These are phyloP conservation scores for Emys orbicularis DNA, from an alignment of 2,797 vertebrate genomes.

Conservation along the genomic window DNA sequence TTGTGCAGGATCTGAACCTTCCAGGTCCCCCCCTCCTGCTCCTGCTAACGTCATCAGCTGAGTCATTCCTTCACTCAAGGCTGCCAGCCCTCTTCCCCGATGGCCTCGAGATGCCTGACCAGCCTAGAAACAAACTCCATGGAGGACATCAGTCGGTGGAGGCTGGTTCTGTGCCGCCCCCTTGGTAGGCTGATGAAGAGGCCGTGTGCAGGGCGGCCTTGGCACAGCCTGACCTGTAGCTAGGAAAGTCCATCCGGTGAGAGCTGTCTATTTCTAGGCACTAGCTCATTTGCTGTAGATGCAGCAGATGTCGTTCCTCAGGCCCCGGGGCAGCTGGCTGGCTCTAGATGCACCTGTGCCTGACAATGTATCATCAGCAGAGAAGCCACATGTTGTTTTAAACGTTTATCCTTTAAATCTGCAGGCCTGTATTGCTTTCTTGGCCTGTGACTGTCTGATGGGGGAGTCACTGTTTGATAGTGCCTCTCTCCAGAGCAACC, in stretches of 20 bases:
- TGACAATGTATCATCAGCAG: too few relatives aligned
- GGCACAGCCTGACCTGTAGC: too few relatives aligned
- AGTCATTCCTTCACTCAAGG: neutral
- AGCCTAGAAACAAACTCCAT: accelerated
- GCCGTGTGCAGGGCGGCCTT: accelerated
- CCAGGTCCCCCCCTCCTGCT: neutral
- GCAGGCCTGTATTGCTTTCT: too few relatives aligned
- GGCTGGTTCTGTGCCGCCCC: accelerated
- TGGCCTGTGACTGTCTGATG: too few relatives aligned
- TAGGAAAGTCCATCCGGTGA: too few relatives aligned
- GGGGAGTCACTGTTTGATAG: too few relatives aligned
- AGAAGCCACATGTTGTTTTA: too few relatives aligned
- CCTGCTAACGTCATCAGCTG: neutral
- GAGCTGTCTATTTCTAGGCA: neutral
- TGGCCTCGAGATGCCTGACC: neutral
- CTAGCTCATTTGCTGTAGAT: neutral
- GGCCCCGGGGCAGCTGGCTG: neutral
- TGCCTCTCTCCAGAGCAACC: too few relatives aligned
- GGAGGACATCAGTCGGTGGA: neutral
- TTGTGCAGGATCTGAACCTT: neutral
- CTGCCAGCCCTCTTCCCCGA: neutral
- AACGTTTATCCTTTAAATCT: too few relatives aligned
- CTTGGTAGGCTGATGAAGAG: accelerated
- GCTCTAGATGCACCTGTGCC: neutral
- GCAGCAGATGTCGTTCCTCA: accelerated